Base-by-base conservation (phyloP, 2,113 vertebrate species). In the Antechinus flavipes region DNA sequence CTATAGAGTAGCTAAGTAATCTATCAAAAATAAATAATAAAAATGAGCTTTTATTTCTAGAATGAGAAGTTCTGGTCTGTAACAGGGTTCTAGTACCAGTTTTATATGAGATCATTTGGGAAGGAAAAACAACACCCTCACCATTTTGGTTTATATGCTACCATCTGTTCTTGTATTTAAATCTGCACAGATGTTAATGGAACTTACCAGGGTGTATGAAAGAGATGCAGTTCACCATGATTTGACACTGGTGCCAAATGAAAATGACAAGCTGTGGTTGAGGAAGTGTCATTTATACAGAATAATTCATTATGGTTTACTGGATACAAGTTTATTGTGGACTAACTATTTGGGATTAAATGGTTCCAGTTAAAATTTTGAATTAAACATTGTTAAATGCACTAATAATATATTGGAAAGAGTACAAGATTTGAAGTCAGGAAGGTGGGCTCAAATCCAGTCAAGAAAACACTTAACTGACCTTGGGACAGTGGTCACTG, bases 161-260 rank as follows among this genome's bases (percentile, higher is more conserved):
- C 35, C 19, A 27, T 55, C 35, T 55, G 26, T 94, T 92, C 56
- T 93, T 93, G 16, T 84, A 84, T 42, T 84, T 95, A 91, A 95
- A 95, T 96, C 95, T 95, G 94, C 56, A 89, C 89, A 92, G 52
- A 93, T 91, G 30, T 94, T 97, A 93, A 97, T 97, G 94, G 95
- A 92, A 91, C 89, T 94, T 91, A 96, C 96, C 93, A 95, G 95
- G 94, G 94, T 93, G 95, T 91, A 89, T 96, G 96, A 96, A 91
- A 90, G 96, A 92, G 49, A 27, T 92, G 55, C 91, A 46, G 50
- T 84, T 61, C 9, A 49, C 46, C 61, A 3, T 47, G 94, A 35
- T 92, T 92, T 93, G 91, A 56, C 76, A 68, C 25, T 90, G 90
- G 76, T 50, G 26, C 90, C 94, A 26, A 42, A 90, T 92, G 94